Evolutionary conservation across 2,888 invertebrate genomes (phyloP), one percentile per base, ranked within the genome.

Genomic region (Plebejus argus): DNA sequence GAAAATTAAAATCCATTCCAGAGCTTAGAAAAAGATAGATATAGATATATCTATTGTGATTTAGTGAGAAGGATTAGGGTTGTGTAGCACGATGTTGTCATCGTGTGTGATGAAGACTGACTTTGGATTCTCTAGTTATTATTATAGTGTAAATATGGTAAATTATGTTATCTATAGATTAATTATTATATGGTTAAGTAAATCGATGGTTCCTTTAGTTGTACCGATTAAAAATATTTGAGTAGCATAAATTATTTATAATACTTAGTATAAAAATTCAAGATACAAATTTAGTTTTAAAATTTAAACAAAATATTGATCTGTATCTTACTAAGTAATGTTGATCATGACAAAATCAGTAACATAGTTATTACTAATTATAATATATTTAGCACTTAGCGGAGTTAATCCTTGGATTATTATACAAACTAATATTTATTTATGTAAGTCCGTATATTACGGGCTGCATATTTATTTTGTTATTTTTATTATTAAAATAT

Each of bases 61-160:
- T 53, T 72, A 23, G 72, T 39, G 56, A 72, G 76, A 66, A 66
- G 23, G 35, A 77, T 45, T 49, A 18, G 74, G 49, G 74, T 74
- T 74, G 74, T 74, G 74, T 74, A 28, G 18, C 74, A 28, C 74
- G 74, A 28, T 74, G 53, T 8, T 53, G 85, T 83, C 83, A 86
- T 86, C 87, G 88, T 85, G 85, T 82, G 82, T 82, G 85, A 83
- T 88, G 89, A 92, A 93, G 93, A 93, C 93, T 93, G 94, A 93
- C 53, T 87, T 90, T 89, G 91, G 92, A 90, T 89, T 88, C 89
- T 91, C 81, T 84, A 84, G 81, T 81, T 82, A 81, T 81, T 82
- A 81, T 79, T 81, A 78, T 81, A 82, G 77, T 82, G 82, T 83
- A 84, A 82, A 83, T 83, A 82, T 82, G 80, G 81, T 79, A 80